A percentile compares a stretch with the other conserved stretches of the same genome.
phyloP scores from a whole-genome alignment of 2,113 vertebrate genomes.

The Thymallus thymallus region DNA sequence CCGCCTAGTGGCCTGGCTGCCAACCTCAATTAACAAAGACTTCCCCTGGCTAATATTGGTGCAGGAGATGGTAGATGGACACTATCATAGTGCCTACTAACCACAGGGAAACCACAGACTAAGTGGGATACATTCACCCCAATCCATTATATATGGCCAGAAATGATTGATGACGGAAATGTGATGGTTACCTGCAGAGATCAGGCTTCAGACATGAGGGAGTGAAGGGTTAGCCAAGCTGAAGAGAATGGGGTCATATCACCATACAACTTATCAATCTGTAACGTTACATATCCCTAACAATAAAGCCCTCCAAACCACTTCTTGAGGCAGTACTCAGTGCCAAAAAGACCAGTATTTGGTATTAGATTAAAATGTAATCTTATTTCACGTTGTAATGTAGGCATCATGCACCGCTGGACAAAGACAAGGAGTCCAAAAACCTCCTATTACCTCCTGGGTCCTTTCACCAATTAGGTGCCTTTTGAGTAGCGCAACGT shows the following conservation, averaged over 20 bases:
- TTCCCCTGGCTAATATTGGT: constrained; percentile 22
- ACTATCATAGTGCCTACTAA: constrained; percentile 61
- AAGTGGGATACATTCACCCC: constrained; percentile 63
- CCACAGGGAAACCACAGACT: constrained; percentile 49
- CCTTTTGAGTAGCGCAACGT: too few species aligned
- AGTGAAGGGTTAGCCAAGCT: constrained; percentile 50
- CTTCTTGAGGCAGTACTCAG: too few species aligned
- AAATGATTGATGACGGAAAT: constrained; percentile 71
- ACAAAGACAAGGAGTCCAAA: background rate
- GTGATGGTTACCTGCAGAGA: constrained; percentile 60
- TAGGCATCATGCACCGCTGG: too few species aligned
- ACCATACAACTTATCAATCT: too few species aligned
- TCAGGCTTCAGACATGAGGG: constrained; percentile 53
- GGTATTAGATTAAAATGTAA: background rate
- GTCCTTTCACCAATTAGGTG: too few species aligned
- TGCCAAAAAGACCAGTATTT: background rate
- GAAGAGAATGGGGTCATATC: constrained; percentile 25
- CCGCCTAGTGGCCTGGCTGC: too few species aligned
- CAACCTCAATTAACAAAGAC: too few species aligned
- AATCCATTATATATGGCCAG: constrained; percentile 63
- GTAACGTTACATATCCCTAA: background rate
- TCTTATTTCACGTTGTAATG: background rate
- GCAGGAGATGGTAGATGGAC: constrained; percentile 14
- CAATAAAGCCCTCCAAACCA: too few species aligned
- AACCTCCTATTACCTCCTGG: too few species aligned